Conservation (phyloP, 1,140 invertebrate genomes). For the Camponotus vicinus region DNA sequence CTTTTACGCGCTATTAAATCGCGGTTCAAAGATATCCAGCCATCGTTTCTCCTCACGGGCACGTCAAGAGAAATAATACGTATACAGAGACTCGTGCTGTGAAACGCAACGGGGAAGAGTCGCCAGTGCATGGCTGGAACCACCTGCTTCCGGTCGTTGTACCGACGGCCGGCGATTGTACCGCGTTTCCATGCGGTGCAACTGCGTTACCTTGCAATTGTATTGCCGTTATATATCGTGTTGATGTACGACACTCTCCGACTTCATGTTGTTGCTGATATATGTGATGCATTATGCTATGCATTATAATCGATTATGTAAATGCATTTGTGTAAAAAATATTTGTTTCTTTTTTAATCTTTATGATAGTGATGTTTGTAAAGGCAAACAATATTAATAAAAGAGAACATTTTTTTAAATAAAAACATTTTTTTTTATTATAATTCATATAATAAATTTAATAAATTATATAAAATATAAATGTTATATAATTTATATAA, state of each 20-base stretch:
- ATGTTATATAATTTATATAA: background rate
- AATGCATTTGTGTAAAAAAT: background rate
- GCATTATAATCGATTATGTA: background rate
- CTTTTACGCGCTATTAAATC: constrained; percentile 58
- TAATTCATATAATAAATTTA: no score
- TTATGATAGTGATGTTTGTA: background rate
- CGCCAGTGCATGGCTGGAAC: constrained; percentile 83
- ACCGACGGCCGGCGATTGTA: constrained; percentile 67
- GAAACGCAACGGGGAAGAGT: constrained; percentile 71
- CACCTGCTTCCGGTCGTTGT: constrained; percentile 82
- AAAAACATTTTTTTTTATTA: no score
- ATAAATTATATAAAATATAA: no score
- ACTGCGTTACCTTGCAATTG: constrained; percentile 42
- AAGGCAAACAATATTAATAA: no score
- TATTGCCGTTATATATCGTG: background rate
- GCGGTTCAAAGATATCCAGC: constrained; percentile 24
- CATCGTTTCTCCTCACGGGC: constrained; percentile 57
- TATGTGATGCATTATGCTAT: background rate
- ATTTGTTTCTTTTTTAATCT: background rate
- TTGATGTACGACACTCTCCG: background rate
- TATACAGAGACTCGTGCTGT: constrained; percentile 68
- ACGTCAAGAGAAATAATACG: constrained; percentile 16
- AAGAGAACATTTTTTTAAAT: no score
- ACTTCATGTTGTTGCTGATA: background rate
- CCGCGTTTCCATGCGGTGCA: constrained; percentile 21